Conservation (phyloP, 2,113 vertebrate species). For the Talpa occidentalis region DNA sequence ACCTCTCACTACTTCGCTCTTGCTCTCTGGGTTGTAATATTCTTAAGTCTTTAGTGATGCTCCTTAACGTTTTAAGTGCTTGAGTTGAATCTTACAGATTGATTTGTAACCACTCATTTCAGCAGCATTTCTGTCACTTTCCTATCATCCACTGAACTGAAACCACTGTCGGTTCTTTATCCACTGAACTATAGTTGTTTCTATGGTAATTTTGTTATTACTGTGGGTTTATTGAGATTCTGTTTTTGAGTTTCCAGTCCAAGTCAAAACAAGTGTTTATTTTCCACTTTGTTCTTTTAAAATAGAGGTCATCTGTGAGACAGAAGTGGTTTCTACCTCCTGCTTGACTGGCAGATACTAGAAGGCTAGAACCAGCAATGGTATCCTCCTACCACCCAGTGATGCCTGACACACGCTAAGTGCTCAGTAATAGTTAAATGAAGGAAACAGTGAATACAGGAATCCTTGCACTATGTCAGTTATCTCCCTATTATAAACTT, state of each 20-base stretch:
- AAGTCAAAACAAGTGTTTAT: conserved; percentile 15
- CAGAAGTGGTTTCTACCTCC: not conserved
- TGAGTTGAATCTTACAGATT: not conserved
- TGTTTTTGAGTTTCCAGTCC: not conserved
- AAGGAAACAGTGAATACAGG: not conserved
- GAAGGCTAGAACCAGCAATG: not conserved
- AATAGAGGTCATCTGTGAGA: not conserved
- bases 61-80: not conserved
- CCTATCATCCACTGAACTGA: not conserved
- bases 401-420: not conserved
- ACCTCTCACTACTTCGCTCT: not conserved
- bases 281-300: conserved; percentile 13
- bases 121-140: not conserved
- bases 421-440: not conserved
- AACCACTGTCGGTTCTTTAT: not conserved
- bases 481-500: not conserved
- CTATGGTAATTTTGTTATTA: not conserved
- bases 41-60: not conserved
- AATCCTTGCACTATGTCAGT: not conserved
- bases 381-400: not conserved
- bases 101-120: not conserved
- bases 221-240: not conserved
- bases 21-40: not conserved
- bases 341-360: not conserved
- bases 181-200: not conserved